phyloP scores from a whole-genome alignment of 2,113 vertebrate species.

The Dunckerocampus dactyliophorus region DNA sequence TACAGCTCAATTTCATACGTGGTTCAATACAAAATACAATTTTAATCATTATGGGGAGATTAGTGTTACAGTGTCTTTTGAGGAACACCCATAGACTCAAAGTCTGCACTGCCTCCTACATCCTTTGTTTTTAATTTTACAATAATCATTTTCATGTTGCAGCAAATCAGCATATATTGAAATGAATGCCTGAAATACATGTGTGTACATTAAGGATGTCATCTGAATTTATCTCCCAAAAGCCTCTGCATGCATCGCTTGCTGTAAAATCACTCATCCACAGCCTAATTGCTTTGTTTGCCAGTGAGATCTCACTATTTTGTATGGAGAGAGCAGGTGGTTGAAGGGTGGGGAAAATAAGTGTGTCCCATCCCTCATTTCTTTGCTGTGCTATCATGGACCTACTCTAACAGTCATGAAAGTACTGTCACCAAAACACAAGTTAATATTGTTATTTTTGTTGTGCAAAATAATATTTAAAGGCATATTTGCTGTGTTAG shows the following conservation, averaged over 20 bases:
- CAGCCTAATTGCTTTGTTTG: slow-evolving; percentile 21
- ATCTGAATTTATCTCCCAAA: background rate
- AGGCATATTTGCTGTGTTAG: too few species aligned
- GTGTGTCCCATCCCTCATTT: slow-evolving; percentile 32
- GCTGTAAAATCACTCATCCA: background rate
- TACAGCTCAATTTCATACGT: background rate
- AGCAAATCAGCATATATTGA: background rate
- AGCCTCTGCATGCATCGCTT: background rate
- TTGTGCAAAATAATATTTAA: too few species aligned
- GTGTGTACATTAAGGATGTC: background rate
- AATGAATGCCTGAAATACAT: background rate
- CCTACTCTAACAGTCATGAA: background rate
- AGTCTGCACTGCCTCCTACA: too few species aligned
- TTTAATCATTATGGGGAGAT: background rate
- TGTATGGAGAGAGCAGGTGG: slow-evolving; percentile 21
- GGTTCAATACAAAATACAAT: background rate
- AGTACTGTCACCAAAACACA: background rate
- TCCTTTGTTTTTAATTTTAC: background rate
- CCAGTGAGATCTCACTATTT: background rate
- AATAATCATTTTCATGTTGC: background rate
- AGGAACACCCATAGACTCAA: too few species aligned
- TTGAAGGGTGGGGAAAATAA: slow-evolving; percentile 39
- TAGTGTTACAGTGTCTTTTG: background rate
- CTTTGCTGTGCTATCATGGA: slow-evolving; percentile 43
- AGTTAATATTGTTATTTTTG: background rate